Base-by-base conservation (phyloP, 1,140 invertebrate species). In the Drosophila navojoa region DNA sequence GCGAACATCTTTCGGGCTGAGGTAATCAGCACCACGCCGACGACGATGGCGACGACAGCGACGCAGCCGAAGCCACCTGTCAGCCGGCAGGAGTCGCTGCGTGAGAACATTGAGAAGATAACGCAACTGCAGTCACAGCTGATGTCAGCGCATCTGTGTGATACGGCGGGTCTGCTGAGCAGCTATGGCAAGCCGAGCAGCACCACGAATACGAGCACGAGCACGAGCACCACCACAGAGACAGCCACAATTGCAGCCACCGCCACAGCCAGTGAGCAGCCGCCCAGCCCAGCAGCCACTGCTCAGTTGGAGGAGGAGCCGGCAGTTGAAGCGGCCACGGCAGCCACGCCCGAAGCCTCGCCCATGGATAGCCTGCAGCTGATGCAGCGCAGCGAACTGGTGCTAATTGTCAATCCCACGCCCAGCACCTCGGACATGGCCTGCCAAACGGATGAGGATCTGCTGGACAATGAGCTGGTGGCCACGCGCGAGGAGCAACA, bases 381-480 rank as follows among this genome's bases (percentile, higher is more conserved):
- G 57, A 92, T 95, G 58, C 94, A 95, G 77, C 92, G 94, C 61
- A 94, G 94, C 50, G 94, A 95, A 80, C 92, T 95, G 2, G 92
- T 95, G 16, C 87, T 95, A 2, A 92, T 94, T 47, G 94, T 95
- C 0, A 95, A 94, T 74, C 90, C 94, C 0, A 77, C 93, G 5
- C 92, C 94, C 1, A 81, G 92, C 4, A 95, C 94, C 3, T 94
- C 90, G 54, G 95, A 95, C 79, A 94, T 93, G n/a, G 93, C 94
- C 7, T 95, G 94, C 13, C 95, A 95, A 77, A 95, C 95, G 0
- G 94, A 38, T 7, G 35, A 95, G 71, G 92, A 91, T 67, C 58
- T 90, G 62, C 64, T 79, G 15, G 76, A 81, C 50, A 76, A 64
- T 1, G 75, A 91, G 11, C 69, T 80, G 52, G 72, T 81, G 54